These are phyloP conservation scores for Drosophila nr. perissopoda DNA, from an alignment of 2,888 invertebrate species.

Conservation along the genomic window DNA sequence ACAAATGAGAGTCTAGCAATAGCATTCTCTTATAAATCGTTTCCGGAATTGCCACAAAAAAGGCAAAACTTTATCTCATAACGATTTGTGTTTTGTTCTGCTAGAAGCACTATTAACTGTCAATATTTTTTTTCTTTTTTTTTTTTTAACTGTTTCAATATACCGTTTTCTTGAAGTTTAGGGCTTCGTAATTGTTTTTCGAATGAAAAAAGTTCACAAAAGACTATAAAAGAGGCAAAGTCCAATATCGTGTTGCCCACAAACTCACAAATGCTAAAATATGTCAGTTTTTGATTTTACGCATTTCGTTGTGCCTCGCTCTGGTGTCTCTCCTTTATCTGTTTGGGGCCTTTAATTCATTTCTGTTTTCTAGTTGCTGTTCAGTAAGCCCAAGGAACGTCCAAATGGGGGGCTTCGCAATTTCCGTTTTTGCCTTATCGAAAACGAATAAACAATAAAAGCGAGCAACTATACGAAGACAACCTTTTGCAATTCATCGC, in stretches of 20 bases:
- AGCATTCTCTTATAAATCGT: slow-evolving; percentile 1
- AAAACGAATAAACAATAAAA: slow-evolving; percentile 80
- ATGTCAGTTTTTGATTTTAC: slow-evolving; percentile 55
- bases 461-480: slow-evolving; percentile 60
- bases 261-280: slow-evolving; percentile 46
- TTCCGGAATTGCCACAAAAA: background rate
- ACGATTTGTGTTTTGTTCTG: slow-evolving; percentile 25
- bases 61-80: background rate
- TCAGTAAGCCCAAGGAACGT: slow-evolving; percentile 62
- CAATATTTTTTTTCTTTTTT: slow-evolving; percentile 29
- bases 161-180: slow-evolving; percentile 33
- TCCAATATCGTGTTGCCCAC: slow-evolving; percentile 35
- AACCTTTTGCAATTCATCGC: slow-evolving; percentile 23
- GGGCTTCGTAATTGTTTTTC: slow-evolving; percentile 53
- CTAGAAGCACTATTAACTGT: slow-evolving; percentile 20
- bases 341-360: slow-evolving; percentile 65
- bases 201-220: slow-evolving; percentile 55
- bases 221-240: slow-evolving; percentile 45
- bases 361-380: slow-evolving; percentile 48
- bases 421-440: slow-evolving; percentile 78
- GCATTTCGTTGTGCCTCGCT: slow-evolving; percentile 45
- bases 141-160: slow-evolving; percentile 8
- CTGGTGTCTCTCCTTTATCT: slow-evolving; percentile 19
- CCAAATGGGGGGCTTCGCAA: slow-evolving; percentile 64
- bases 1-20: slow-evolving; percentile 12